Evolutionary conservation across 2,888 invertebrate genomes (phyloP).

Genomic region (Athalia rosae): DNA sequence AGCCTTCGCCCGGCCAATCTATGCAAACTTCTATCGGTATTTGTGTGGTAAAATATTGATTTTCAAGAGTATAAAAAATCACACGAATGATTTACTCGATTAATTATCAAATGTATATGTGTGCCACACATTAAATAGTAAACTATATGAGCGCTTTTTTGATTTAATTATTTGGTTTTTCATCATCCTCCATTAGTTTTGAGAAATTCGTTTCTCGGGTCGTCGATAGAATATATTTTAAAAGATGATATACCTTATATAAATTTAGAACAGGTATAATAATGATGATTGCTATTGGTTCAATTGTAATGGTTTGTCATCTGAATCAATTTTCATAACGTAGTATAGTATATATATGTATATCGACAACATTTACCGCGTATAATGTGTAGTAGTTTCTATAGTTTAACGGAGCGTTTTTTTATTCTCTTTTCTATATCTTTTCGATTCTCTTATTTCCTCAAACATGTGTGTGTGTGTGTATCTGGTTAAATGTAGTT

Average conservation of each 20-base stretch:
- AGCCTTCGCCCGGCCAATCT: not conserved
- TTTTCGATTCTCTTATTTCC: not conserved
- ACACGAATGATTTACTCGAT: not conserved
- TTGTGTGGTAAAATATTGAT: no score
- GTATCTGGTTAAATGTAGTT: no score
- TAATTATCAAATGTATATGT: not conserved
- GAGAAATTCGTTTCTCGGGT: not conserved
- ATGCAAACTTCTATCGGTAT: no score
- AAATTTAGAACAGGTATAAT: not conserved
- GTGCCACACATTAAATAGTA: no score
- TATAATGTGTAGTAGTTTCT: slow-evolving; percentile 8
- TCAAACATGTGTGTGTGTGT: slow-evolving; percentile 9
- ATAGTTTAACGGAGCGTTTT: not conserved
- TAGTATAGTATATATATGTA: slow-evolving; percentile 7
- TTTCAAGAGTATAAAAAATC: slow-evolving; percentile 3
- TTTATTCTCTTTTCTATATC: not conserved
- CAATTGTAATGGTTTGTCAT: not conserved
- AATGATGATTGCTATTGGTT: not conserved
- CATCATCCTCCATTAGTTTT: not conserved
- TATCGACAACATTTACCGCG: slow-evolving; percentile 41
- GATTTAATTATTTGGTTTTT: not conserved
- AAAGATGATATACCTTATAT: not conserved
- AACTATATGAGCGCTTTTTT: no score
- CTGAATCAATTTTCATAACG: slow-evolving; percentile 34
- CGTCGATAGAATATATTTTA: not conserved